phyloP scores from a whole-genome alignment of 2,888 invertebrate species.

The Torymus tubicola region DNA sequence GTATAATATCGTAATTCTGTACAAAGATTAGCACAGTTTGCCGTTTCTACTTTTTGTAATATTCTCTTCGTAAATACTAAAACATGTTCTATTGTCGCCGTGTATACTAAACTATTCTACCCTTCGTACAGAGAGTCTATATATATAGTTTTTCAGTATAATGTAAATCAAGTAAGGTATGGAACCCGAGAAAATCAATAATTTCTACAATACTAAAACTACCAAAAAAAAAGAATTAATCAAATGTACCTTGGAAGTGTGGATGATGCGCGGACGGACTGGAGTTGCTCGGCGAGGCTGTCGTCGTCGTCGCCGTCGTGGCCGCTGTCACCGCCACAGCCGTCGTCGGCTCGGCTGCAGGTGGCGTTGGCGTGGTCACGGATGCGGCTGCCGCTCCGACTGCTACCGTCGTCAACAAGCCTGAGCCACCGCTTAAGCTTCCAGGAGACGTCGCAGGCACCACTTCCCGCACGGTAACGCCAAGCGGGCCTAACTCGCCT shows the following conservation, averaged over 20 bases:
- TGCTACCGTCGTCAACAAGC: constrained; percentile 72
- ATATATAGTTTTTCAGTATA: no score
- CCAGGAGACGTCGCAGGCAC: constrained; percentile 71
- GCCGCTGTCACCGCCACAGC: constrained; percentile 69
- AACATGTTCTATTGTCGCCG: no score
- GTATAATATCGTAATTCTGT: no score
- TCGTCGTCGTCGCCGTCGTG: constrained; percentile 67
- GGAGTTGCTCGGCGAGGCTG: constrained; percentile 64
- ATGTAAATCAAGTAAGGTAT: no score
- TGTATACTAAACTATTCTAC: no score
- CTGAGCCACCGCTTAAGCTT: constrained; percentile 71
- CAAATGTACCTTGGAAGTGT: constrained; percentile 71
- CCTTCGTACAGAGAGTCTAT: no score
- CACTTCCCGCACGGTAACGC: constrained; percentile 72
- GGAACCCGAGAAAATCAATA: no score
- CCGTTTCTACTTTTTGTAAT: no score
- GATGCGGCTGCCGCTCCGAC: constrained; percentile 68
- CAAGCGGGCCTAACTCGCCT: constrained; percentile 63
- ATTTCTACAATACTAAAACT: not conserved
- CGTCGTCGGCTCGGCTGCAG: constrained; percentile 69
- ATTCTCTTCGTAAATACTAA: no score
- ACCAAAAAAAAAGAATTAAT: not conserved
- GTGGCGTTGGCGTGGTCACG: constrained; percentile 71
- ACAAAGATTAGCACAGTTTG: no score
- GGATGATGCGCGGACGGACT: constrained; percentile 72